Conservation (phyloP, 2,888 invertebrate species). For the Pheosia gnoma region DNA sequence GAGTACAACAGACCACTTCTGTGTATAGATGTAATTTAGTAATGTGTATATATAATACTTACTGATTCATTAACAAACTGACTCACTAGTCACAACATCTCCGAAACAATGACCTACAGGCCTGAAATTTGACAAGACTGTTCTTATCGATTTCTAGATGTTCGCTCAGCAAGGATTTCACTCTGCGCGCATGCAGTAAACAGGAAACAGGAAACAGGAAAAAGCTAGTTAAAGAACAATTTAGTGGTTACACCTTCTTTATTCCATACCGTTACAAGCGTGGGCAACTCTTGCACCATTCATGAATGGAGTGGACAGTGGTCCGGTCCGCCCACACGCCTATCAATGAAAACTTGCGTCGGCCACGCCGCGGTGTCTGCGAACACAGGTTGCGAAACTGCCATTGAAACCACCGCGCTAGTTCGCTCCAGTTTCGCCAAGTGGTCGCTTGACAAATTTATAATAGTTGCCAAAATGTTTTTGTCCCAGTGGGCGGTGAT, state of each 20-base stretch:
- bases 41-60: too few species aligned
- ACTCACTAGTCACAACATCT: too few species aligned
- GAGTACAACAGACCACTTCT: too few species aligned
- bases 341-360: constrained; percentile 77
- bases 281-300: constrained; percentile 75
- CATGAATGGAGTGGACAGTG: constrained; percentile 75
- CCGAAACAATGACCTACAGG: too few species aligned
- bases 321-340: constrained; percentile 68
- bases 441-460: constrained; percentile 26
- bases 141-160: too few species aligned
- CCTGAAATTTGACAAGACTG: too few species aligned
- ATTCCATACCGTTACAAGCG: constrained; percentile 69
- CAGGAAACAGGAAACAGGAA: too few species aligned
- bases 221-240: constrained; percentile 62
- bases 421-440: constrained; percentile 39
- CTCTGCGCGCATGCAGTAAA: too few species aligned
- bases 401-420: constrained; percentile 59
- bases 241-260: constrained; percentile 58
- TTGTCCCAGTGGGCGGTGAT: constrained; percentile 33
- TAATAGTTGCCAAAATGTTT: constrained; percentile 36
- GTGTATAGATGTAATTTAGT: too few species aligned
- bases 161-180: too few species aligned
- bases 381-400: constrained; percentile 64
- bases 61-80: too few species aligned
- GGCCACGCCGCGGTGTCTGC: constrained; percentile 68